Evolutionary conservation across 1,140 invertebrate genomes (phyloP).

Genomic region (Calephelis nemesis): DNA sequence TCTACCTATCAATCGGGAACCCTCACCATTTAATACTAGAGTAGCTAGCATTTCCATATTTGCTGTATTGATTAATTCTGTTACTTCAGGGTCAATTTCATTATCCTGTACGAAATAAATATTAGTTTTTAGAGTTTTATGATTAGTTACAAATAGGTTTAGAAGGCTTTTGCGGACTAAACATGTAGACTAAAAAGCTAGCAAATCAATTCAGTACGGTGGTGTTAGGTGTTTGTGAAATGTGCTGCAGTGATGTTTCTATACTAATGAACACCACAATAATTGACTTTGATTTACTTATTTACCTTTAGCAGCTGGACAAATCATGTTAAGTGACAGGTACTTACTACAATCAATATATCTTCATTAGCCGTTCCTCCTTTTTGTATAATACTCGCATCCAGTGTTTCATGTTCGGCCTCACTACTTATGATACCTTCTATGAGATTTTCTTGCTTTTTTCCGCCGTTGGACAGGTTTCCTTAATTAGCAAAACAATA

Average conservation of each 20-base stretch:
- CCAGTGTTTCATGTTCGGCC: constrained; percentile 81
- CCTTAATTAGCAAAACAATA: constrained; percentile 77
- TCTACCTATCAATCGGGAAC: constrained; percentile 86
- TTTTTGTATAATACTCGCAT: constrained; percentile 72
- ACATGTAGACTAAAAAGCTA: constrained; percentile 69
- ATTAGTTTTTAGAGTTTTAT: constrained; percentile 17
- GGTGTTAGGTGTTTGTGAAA: constrained; percentile 64
- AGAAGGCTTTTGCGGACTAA: constrained; percentile 48
- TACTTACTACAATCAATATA: constrained; percentile 69
- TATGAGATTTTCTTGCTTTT: constrained; percentile 78
- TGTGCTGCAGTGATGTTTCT: constrained; percentile 66
- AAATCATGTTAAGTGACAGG: constrained; percentile 33
- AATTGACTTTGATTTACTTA: constrained; percentile 42
- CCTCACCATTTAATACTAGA: constrained; percentile 92
- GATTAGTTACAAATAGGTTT: background rate
- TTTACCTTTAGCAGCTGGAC: constrained; percentile 54
- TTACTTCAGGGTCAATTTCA: constrained; percentile 73
- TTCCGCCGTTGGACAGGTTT: constrained; percentile 62
- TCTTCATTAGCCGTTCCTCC: constrained; percentile 58
- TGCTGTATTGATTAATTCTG: constrained; percentile 83
- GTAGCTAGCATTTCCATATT: constrained; percentile 95
- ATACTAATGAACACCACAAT: constrained; percentile 68
- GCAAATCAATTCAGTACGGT: constrained; percentile 67
- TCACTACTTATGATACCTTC: constrained; percentile 83
- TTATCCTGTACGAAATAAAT: constrained; percentile 55